Evolutionary conservation across 2,113 vertebrate species (phyloP).

Genomic region (Indicator maculatus): DNA sequence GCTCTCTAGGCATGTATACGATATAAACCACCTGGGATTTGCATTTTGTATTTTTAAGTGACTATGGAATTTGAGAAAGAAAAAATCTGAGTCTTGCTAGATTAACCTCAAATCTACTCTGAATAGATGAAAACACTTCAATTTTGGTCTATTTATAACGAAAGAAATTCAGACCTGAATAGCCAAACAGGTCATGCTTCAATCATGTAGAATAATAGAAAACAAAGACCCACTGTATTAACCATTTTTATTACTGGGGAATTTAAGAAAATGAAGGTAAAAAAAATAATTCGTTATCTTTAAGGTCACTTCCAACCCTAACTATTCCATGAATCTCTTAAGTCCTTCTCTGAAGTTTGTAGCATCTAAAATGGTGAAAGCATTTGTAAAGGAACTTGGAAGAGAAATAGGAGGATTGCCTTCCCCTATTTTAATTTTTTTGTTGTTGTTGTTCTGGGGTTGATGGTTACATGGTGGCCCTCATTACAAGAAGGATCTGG

Average conservation of each 20-base stretch:
- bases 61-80: neutral
- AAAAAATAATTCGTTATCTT: no score
- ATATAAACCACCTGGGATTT: neutral
- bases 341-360: neutral
- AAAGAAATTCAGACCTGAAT: neutral
- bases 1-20: neutral
- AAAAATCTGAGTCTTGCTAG: neutral
- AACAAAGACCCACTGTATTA: neutral
- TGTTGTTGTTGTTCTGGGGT: neutral
- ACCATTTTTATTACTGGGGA: neutral
- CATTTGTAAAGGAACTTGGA: neutral
- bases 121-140: neutral
- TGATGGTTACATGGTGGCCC: neutral
- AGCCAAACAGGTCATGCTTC: neutral
- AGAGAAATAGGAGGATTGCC: fast-evolving
- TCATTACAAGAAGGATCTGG: no score
- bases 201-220: neutral
- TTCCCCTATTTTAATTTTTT: neutral
- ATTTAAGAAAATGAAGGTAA: neutral
- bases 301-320: no score
- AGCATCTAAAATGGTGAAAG: neutral
- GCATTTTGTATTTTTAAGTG: neutral
- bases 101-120: neutral
- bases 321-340: no score
- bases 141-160: neutral